Evolutionary conservation across 2,888 invertebrate species (phyloP).

Genomic region (Dicyrtoma fusca): DNA sequence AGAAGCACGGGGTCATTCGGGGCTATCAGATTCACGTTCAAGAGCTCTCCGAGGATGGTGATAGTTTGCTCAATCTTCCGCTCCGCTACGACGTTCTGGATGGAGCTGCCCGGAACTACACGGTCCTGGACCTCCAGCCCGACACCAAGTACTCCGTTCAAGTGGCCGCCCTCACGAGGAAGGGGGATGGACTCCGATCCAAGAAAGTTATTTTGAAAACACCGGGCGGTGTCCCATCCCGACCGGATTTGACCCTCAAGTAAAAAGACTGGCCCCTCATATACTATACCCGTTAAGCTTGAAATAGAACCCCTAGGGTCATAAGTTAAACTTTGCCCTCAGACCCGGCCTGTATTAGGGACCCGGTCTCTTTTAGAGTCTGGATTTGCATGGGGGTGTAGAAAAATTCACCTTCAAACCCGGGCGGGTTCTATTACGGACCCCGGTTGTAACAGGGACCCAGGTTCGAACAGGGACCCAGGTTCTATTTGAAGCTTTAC

Average conservation of each 20-base stretch:
- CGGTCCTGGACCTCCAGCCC: constrained; percentile 88
- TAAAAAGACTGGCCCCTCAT: constrained; percentile 64
- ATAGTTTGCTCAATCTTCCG: constrained; percentile 81
- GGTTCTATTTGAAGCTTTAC: too few relatives aligned
- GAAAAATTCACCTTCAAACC: too few relatives aligned
- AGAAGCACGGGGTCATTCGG: constrained; percentile 91
- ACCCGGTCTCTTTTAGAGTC: constrained; percentile 30
- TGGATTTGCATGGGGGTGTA: too few relatives aligned
- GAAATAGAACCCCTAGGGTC: too few relatives aligned
- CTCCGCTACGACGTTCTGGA: constrained; percentile 84
- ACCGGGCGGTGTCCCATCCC: constrained; percentile 88
- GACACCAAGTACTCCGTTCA: constrained; percentile 93
- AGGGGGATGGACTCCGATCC: constrained; percentile 95
- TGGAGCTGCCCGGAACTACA: constrained; percentile 73
- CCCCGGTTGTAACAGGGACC: too few relatives aligned
- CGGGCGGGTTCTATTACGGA: too few relatives aligned
- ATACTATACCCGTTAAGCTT: constrained; percentile 23
- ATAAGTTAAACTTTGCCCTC: too few relatives aligned
- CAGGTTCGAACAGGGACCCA: too few relatives aligned
- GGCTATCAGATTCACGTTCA: constrained; percentile 97
- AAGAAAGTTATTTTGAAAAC: constrained; percentile 83
- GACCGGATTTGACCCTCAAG: constrained; percentile 81
- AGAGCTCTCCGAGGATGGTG: constrained; percentile 80
- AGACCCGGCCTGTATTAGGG: too few relatives aligned
- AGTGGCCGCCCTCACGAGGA: constrained; percentile 93